Percentiles rank a stretch among this genome's conserved stretches.
Conservation (phyloP, 2,113 vertebrate species). For the Pithys albifrons region DNA sequence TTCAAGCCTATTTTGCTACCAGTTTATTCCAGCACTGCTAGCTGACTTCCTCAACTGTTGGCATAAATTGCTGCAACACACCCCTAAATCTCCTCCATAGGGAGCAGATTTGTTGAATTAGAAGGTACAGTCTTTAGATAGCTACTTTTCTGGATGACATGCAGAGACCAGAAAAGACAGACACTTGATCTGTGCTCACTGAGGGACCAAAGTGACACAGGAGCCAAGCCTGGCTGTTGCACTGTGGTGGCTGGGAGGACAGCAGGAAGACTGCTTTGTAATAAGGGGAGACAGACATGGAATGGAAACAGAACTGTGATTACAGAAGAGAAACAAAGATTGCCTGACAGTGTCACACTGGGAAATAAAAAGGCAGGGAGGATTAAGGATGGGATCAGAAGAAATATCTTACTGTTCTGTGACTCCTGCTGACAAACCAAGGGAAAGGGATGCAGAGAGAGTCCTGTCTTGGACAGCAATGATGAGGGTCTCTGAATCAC, state of each 20-base stretch:
- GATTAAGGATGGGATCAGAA: not conserved
- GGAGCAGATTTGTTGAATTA: constrained; percentile 15
- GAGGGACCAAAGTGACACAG: not conserved
- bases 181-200: not conserved
- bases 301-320: not conserved
- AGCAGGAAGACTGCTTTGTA: not conserved
- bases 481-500: not conserved
- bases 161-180: not conserved
- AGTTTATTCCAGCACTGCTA: not conserved
- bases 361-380: not conserved
- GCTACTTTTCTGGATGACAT: not conserved
- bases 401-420: accelerated
- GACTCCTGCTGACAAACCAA: not conserved
- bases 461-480: not conserved
- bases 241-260: not conserved
- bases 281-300: not conserved
- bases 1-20: not conserved
- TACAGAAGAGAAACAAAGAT: not conserved
- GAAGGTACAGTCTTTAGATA: not conserved
- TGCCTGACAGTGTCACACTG: not conserved
- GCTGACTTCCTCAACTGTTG: not conserved
- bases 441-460: accelerated
- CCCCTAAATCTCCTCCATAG: not conserved
- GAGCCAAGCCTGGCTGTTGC: not conserved
- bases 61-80: not conserved